Percentiles rank a stretch among this genome's conserved stretches.
These are phyloP conservation scores for Equus quagga DNA, from an alignment of 2,113 vertebrate species.

Conservation along the genomic window DNA sequence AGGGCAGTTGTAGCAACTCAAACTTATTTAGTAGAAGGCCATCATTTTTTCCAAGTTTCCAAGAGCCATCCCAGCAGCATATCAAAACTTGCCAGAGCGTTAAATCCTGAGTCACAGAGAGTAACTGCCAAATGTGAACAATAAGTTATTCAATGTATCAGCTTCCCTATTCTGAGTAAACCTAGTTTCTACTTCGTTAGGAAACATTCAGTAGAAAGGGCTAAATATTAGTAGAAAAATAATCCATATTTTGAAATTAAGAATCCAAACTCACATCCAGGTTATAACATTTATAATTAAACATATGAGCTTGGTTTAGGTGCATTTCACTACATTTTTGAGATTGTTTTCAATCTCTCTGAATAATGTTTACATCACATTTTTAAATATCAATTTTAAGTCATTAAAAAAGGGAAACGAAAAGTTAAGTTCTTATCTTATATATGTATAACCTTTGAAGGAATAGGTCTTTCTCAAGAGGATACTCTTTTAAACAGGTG, in stretches of 20 bases:
- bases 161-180: neutral
- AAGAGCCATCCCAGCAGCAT: neutral
- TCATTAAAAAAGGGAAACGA: conserved; percentile 29
- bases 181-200: neutral
- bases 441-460: neutral
- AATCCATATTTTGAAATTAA: conserved; percentile 20
- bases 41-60: neutral
- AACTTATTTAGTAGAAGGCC: neutral
- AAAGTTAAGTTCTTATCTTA: neutral
- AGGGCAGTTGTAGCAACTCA: neutral
- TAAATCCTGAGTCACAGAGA: neutral
- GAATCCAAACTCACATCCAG: neutral
- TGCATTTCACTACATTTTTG: neutral
- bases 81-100: neutral
- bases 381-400: conserved; percentile 4
- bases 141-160: conserved; percentile 39
- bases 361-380: neutral
- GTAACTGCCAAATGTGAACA: conserved; percentile 54
- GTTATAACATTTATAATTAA: neutral
- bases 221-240: conserved; percentile 19
- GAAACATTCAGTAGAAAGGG: conserved; percentile 26
- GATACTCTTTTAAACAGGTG: neutral
- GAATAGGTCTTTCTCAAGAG: neutral
- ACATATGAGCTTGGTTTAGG: neutral
- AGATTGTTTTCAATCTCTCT: neutral